These are phyloP conservation scores for Phaedon cochleariae DNA, from an alignment of 2,888 invertebrate species.

Conservation along the genomic window DNA sequence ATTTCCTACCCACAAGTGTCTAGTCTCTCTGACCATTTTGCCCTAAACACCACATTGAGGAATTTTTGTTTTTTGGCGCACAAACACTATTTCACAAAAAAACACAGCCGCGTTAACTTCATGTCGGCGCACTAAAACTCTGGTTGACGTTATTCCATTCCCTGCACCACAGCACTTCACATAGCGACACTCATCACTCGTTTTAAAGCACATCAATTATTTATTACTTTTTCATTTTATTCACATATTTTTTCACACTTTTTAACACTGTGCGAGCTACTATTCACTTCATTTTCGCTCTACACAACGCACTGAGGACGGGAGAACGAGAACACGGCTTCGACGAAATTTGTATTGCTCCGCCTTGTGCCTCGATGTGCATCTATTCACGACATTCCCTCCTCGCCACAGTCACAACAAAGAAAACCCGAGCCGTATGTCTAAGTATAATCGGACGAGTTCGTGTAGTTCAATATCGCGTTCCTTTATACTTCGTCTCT, in stretches of 20 bases:
- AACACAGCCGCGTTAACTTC: conserved; percentile 58
- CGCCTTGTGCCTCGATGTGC: conserved; percentile 48
- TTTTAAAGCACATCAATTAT: conserved; percentile 35
- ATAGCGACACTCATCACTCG: conserved; percentile 39
- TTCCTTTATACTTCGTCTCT: conserved; percentile 60
- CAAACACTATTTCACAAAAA: conserved; percentile 57
- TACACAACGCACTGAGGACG: conserved; percentile 51
- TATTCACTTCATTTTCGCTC: conserved; percentile 58
- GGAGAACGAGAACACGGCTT: conserved; percentile 53
- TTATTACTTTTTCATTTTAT: conserved; percentile 36
- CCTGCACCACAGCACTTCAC: conserved; percentile 42
- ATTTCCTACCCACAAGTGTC: conserved; percentile 99
- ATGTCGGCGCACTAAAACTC: conserved; percentile 49
- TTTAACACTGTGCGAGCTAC: conserved; percentile 54
- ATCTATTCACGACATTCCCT: conserved; percentile 32
- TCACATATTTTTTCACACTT: conserved; percentile 39
- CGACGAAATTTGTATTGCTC: conserved; percentile 49
- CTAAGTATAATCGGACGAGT: conserved; percentile 50
- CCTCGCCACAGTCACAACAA: conserved; percentile 44
- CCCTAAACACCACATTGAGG: conserved; percentile 92
- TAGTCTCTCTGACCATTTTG: conserved; percentile 99
- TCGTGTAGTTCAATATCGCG: conserved; percentile 59
- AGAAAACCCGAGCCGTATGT: conserved; percentile 48
- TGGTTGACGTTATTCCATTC: conserved; percentile 32
- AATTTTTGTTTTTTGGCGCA: conserved; percentile 70